Evolutionary conservation across 2,113 vertebrate species (phyloP).

Genomic region (Phalacrocorax pelagicus): DNA sequence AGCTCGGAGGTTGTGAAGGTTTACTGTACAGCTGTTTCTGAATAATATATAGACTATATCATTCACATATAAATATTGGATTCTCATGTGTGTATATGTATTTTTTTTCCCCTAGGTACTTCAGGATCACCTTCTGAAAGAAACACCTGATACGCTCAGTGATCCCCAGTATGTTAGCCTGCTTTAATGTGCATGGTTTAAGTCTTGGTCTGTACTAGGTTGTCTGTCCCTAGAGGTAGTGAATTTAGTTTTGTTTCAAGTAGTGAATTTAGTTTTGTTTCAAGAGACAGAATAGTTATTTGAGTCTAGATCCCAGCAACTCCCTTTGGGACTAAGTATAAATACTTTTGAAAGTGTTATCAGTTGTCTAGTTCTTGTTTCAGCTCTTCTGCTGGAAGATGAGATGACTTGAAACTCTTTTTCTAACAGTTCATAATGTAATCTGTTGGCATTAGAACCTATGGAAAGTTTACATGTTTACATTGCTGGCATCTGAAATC

Average conservation of each 20-base stretch:
- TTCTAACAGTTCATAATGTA: background rate
- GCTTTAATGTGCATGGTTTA: background rate
- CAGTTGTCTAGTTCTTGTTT: background rate
- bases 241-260: background rate
- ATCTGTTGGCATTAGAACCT: background rate
- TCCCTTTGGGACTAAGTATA: background rate
- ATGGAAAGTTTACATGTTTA: background rate
- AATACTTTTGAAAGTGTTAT: background rate
- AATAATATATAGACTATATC: background rate
- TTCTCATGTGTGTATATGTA: background rate
- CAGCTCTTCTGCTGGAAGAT: background rate
- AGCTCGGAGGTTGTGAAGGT: background rate
- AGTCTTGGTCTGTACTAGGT: background rate
- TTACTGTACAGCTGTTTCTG: background rate
- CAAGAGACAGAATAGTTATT: background rate
- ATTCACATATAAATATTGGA: background rate
- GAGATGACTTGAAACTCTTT: background rate
- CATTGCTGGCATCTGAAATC: background rate
- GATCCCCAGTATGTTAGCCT: constrained; percentile 87
- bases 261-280: background rate
- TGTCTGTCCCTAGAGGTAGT: background rate
- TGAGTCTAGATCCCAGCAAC: background rate
- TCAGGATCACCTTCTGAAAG: constrained; percentile 91
- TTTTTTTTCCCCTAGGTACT: constrained; percentile 78
- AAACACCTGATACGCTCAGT: constrained; percentile 91